Conservation (phyloP, 2,113 vertebrate genomes). For the Nycticryphes semicollaris region DNA sequence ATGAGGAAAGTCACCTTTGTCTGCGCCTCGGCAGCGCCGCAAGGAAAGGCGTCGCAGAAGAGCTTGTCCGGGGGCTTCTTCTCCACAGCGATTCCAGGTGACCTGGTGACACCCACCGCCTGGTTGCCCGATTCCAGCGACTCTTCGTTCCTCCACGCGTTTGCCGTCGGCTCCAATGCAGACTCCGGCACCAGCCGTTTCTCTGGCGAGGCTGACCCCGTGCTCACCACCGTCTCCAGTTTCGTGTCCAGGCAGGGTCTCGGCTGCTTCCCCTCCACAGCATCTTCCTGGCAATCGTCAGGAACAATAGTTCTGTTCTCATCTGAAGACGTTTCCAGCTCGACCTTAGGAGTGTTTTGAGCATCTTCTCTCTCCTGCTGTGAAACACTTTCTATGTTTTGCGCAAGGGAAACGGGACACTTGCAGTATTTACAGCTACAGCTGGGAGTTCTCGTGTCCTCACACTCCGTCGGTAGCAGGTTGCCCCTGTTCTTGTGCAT, state of each 20-base stretch:
- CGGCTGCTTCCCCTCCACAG: constrained; percentile 47
- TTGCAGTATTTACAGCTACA: constrained; percentile 85
- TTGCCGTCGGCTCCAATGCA: constrained; percentile 24
- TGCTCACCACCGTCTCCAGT: constrained; percentile 79
- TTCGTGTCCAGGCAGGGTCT: constrained; percentile 73
- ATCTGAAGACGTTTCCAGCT: constrained; percentile 66
- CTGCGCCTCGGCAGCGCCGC: constrained; percentile 70
- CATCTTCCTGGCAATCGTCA: constrained; percentile 67
- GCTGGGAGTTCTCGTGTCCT: constrained; percentile 76
- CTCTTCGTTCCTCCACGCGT: constrained; percentile 50
- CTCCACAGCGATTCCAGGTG: constrained; percentile 75
- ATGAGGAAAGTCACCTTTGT: constrained; percentile 96
- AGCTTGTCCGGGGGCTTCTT: constrained; percentile 94
- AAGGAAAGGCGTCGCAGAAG: constrained; percentile 54
- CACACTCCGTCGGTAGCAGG: constrained; percentile 78
- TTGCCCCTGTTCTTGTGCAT: constrained; percentile 91
- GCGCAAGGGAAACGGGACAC: constrained; percentile 71
- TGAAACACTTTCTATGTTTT: constrained; percentile 55
- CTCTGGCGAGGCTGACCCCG: constrained; percentile 78
- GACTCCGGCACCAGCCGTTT: constrained; percentile 51
- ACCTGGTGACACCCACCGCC: constrained; percentile 41
- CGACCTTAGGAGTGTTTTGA: constrained; percentile 75
- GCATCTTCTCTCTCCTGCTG: constrained; percentile 61
- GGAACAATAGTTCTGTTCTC: constrained; percentile 57
- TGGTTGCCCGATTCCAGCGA: constrained; percentile 45